Percentiles rank a stretch among this genome's conserved stretches.
Evolutionary conservation across 2,888 invertebrate genomes (phyloP).

Genomic region (Sarcophaga rosellei): DNA sequence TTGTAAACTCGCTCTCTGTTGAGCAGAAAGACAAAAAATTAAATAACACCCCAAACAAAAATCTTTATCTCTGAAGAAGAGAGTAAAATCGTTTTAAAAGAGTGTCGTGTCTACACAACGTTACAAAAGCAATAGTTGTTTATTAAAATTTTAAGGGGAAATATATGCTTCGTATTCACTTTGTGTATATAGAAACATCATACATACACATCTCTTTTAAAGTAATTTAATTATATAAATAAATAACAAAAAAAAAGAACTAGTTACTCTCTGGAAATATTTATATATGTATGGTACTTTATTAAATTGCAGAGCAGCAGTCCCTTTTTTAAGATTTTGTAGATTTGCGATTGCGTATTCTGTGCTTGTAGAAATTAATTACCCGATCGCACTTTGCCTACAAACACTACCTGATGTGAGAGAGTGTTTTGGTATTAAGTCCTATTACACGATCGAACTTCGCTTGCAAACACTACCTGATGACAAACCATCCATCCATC

Average conservation of each 20-base stretch:
- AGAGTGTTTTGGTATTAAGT: no score
- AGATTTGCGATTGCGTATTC: background rate
- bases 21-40: no score
- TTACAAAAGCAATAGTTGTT: no score
- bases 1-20: background rate
- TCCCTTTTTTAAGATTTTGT: slow-evolving; percentile 17
- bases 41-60: slow-evolving; percentile 18
- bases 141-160: slow-evolving; percentile 40
- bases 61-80: slow-evolving; percentile 9
- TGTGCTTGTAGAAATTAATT: slow-evolving; percentile 17
- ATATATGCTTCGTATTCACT: slow-evolving; percentile 9
- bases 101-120: no score
- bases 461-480: no score
- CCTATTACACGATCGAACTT: no score
- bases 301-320: slow-evolving; percentile 8
- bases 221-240: slow-evolving; percentile 33
- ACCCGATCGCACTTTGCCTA: no score
- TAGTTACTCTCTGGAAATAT: slow-evolving; percentile 1
- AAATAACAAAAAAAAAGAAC: background rate
- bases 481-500: no score
- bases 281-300: background rate
- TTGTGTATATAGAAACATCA: background rate
- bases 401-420: no score
- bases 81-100: background rate
- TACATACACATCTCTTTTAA: background rate